Evolutionary conservation across 2,888 invertebrate species (phyloP).

Genomic region (Proisotoma minuta): DNA sequence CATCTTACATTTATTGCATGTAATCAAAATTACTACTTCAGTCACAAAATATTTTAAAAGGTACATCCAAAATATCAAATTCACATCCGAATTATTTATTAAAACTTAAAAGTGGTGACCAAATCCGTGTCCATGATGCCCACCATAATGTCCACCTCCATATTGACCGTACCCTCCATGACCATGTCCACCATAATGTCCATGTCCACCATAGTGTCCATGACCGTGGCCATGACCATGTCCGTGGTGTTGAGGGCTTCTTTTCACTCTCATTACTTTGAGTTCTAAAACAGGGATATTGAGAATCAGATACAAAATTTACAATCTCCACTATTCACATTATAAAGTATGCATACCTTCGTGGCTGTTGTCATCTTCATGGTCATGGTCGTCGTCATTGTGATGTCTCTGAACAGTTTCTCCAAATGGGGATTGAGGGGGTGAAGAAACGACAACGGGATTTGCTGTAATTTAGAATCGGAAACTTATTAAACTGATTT

Average conservation of each 20-base stretch:
- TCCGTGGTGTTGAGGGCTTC: background rate
- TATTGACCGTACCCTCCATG: conserved; percentile 5
- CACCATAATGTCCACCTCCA: background rate
- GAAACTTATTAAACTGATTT: background rate
- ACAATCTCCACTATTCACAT: background rate
- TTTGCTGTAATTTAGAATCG: background rate
- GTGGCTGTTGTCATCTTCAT: background rate
- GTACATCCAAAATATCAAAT: no score
- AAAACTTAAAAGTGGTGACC: conserved; percentile 1
- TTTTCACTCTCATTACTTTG: background rate
- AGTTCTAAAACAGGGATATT: background rate
- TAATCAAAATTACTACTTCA: no score
- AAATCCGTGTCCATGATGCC: background rate
- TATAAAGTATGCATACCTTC: background rate
- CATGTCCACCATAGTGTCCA: conserved; percentile 5
- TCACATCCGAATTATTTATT: no score
- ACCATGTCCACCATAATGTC: background rate
- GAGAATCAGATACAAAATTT: background rate
- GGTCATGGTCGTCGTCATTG: background rate
- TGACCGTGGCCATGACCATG: conserved; percentile 1
- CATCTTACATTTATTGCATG: no score
- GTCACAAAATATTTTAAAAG: no score
- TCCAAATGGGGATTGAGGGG: background rate
- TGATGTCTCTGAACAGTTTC: no score
- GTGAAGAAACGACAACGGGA: background rate